A percentile compares a stretch with the other conserved stretches of the same genome.
These are phyloP conservation scores for Meganola albula DNA, from an alignment of 2,888 invertebrate species.

Conservation along the genomic window DNA sequence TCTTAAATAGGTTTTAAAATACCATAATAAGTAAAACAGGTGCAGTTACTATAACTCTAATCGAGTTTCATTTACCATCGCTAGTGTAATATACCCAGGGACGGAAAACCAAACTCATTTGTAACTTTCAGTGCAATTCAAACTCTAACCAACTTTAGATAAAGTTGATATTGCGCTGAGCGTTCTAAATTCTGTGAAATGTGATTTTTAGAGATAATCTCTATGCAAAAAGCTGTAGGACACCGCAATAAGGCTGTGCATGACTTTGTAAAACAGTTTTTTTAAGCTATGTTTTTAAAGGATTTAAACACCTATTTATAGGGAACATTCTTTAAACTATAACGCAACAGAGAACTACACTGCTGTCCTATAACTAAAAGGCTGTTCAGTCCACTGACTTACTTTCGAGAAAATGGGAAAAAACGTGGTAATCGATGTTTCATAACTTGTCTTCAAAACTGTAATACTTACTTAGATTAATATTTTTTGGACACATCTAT, in stretches of 20 bases:
- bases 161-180: constrained; percentile 3
- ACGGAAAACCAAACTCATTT: constrained; percentile 19
- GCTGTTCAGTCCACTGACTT: too few species aligned
- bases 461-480: too few species aligned
- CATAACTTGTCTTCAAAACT: too few species aligned
- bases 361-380: too few species aligned
- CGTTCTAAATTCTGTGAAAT: constrained; percentile 8
- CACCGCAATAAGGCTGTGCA: constrained; percentile 24
- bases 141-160: background rate
- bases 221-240: constrained; percentile 32
- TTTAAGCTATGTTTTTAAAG: constrained; percentile 14
- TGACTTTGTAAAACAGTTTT: constrained; percentile 20
- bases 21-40: constrained; percentile 19
- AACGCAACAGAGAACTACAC: too few species aligned
- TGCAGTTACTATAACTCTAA: constrained; percentile 27
- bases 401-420: too few species aligned
- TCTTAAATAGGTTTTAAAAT: constrained; percentile 4
- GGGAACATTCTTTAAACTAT: too few species aligned
- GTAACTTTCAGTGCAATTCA: constrained; percentile 4
- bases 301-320: constrained; percentile 10
- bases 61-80: constrained; percentile 23
- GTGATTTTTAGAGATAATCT: constrained; percentile 34
- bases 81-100: constrained; percentile 26
- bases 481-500: too few species aligned
- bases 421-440: too few species aligned